Evolutionary conservation across 64 coral and sea anemone genomes (phyloP).

Genomic region (Dendronephthya gigantea): DNA sequence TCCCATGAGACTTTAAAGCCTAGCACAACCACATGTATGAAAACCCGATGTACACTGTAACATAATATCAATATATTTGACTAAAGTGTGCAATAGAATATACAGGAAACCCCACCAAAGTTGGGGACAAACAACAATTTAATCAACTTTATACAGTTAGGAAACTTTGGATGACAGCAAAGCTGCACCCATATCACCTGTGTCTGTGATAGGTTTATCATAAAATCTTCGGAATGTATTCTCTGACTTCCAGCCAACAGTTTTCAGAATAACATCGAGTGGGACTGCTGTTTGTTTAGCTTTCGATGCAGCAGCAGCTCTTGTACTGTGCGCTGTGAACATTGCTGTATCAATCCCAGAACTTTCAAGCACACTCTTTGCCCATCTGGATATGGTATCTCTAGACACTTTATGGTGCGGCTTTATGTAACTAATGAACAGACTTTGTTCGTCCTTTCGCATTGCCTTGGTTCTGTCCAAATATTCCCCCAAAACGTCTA

Average conservation of each 20-base stretch:
- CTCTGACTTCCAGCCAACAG: slow-evolving; percentile 31
- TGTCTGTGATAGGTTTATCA: slow-evolving; percentile 30
- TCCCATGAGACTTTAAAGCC: slow-evolving; percentile 15
- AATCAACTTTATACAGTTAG: background rate
- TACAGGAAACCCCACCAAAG: no score
- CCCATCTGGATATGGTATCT: slow-evolving; percentile 37
- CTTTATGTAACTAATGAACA: slow-evolving; percentile 42
- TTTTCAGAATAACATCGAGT: slow-evolving; percentile 19
- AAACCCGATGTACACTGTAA: no score
- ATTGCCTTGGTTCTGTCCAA: slow-evolving; percentile 26
- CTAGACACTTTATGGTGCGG: slow-evolving; percentile 32
- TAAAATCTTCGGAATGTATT: slow-evolving; percentile 42
- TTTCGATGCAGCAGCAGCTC: slow-evolving; percentile 37
- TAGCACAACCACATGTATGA: background rate
- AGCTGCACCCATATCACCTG: background rate
- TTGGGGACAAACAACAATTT: background rate
- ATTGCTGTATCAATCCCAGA: slow-evolving; percentile 33
- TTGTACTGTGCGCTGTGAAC: slow-evolving; percentile 33
- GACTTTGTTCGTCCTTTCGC: slow-evolving; percentile 4
- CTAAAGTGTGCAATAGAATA: no score
- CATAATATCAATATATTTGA: no score
- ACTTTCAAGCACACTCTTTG: slow-evolving; percentile 19
- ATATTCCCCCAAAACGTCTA: slow-evolving; percentile 25
- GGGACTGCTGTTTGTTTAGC: slow-evolving; percentile 8
- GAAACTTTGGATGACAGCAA: background rate